Conservation (phyloP, 2,797 vertebrate species). For the Clarias fuscus region DNA sequence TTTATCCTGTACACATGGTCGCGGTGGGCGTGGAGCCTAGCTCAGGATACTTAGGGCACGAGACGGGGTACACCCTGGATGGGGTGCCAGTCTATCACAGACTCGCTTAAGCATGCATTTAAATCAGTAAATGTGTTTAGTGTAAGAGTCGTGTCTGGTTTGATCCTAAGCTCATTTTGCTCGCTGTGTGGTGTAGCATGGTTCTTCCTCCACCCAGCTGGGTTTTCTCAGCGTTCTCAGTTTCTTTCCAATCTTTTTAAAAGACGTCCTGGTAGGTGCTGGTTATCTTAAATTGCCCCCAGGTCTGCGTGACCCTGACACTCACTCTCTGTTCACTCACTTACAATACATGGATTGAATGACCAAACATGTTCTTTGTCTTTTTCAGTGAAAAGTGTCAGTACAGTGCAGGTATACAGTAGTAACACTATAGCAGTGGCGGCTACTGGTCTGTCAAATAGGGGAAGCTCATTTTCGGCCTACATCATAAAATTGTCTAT, state of each 20-base stretch:
- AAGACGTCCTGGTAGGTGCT: background rate
- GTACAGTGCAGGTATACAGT: background rate
- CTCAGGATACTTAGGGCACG: too few species aligned
- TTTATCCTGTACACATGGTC: too few species aligned
- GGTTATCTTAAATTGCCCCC: background rate
- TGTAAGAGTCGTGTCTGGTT: background rate
- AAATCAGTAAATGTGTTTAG: background rate
- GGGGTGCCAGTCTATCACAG: too few species aligned
- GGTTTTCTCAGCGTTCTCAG: background rate
- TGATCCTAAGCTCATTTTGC: background rate
- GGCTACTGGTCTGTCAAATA: too few species aligned
- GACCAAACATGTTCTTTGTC: background rate
- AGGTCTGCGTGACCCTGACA: background rate
- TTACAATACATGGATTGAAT: background rate
- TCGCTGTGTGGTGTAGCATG: background rate
- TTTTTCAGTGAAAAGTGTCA: background rate
- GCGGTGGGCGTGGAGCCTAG: too few species aligned
- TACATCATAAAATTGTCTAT: too few species aligned
- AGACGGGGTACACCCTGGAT: too few species aligned
- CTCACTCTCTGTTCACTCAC: background rate
- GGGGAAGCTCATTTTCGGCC: too few species aligned
- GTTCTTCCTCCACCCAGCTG: background rate
- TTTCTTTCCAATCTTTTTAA: background rate
- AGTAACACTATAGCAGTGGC: background rate
- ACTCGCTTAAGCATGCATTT: background rate